phyloP scores from a whole-genome alignment of 2,113 vertebrate genomes.

The Sylvilagus bachmani region DNA sequence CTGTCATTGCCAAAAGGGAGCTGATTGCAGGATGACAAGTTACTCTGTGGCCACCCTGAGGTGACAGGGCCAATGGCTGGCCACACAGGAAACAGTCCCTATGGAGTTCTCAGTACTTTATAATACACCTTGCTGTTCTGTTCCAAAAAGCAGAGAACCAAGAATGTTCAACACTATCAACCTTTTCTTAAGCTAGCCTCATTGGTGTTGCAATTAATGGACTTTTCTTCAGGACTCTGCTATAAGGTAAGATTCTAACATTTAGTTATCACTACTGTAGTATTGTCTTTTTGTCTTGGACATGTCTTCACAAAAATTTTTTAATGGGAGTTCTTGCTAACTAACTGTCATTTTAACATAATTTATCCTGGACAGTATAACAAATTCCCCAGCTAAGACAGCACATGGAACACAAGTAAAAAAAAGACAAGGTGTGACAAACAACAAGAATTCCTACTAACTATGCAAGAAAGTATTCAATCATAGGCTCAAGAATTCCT shows the following conservation, averaged over 20 bases:
- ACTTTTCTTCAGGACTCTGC: neutral
- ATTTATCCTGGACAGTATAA: neutral
- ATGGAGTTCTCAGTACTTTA: accelerated
- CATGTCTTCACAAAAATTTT: neutral
- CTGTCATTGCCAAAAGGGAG: neutral
- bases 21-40: neutral
- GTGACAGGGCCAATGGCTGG: neutral
- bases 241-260: neutral
- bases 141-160: neutral
- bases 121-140: neutral
- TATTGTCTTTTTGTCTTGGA: neutral
- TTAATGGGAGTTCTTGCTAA: neutral
- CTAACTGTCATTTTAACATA: neutral
- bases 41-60: neutral
- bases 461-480: neutral
- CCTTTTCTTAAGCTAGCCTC: neutral
- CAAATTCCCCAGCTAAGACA: neutral
- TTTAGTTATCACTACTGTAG: neutral
- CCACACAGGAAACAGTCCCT: neutral
- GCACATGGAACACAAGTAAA: neutral
- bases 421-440: neutral
- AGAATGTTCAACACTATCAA: neutral
- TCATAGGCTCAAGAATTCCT: neutral
- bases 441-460: neutral
- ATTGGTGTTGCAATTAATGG: neutral